These are phyloP conservation scores for Propithecus coquereli DNA, from an alignment of 2,113 vertebrate species.

Conservation along the genomic window DNA sequence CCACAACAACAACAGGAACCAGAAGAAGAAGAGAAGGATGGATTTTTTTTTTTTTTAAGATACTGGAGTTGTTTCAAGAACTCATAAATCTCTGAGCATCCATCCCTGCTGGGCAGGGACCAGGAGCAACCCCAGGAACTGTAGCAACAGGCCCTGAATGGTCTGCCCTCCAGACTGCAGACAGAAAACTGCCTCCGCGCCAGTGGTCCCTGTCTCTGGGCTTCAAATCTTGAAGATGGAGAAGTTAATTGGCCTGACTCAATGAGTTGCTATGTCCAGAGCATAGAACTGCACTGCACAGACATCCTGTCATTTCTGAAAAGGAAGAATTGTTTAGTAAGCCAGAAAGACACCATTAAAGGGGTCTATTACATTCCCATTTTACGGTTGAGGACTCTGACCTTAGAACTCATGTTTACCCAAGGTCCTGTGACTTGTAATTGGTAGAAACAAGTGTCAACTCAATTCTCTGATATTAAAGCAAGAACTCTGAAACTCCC, in stretches of 20 bases:
- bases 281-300: not conserved
- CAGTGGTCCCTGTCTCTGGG: not conserved
- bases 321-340: not conserved
- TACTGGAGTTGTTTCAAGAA: not conserved
- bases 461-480: not conserved
- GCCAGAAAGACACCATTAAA: not conserved
- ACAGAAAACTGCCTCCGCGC: not conserved
- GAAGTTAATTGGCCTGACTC: not conserved
- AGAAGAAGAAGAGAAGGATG: not conserved
- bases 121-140: not conserved
- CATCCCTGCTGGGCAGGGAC: not conserved
- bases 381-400: not conserved
- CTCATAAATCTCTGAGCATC: not conserved
- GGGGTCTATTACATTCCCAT: not conserved
- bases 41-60: not conserved
- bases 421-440: not conserved
- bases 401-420: not conserved
- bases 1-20: not conserved
- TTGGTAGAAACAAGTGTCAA: not conserved
- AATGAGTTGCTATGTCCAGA: fast-evolving
- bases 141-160: fast-evolving
- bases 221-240: not conserved
- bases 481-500: not conserved
- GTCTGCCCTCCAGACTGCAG: not conserved
- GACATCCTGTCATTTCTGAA: not conserved